Evolutionary conservation across 2,888 invertebrate species (phyloP), one percentile per base, ranked within the genome.

Genomic region (Myathropa florea): DNA sequence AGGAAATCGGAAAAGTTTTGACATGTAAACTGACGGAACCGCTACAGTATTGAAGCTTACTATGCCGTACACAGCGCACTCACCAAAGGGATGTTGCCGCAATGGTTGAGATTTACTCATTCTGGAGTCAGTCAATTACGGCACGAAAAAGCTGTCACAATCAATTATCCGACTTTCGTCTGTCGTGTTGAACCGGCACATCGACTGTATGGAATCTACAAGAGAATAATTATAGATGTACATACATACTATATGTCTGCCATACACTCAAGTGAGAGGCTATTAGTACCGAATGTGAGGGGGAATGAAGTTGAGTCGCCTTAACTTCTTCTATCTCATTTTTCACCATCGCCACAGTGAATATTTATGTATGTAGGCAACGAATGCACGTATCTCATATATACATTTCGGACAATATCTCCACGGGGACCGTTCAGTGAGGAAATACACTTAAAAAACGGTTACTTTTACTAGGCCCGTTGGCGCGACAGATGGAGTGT

Each of bases 111-210:
- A 33, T 59, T 57, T 55, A 26, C 30, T 59, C 23, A 68, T 70
- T 59, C n/a, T 63, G 46, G 64, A 83, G 72, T 78, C 72, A 83
- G 72, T 78, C 72, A 78, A 79, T 79, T 83, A 79, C 67, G 12
- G 12, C 63, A 79, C 60, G 73, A 63, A 79, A 83, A 53, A 83
- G 59, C 79, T 79, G 75, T 70, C 83, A 79, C 73, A 68, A 83
- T 83, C 70, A 83, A 70, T 84, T 84, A 76, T 81, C 46, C 26
- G 21, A 72, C 21, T 79, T 79, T 64, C 24, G 60, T 65, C 21
- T 71, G 63, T 65, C 12, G 36, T 67, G 30, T 61, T 65, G 7
- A 46, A 65, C 28, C 55, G 46, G 10, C 21, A 55, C 21, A 18
- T 36, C 4, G 9, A 30, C 10, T 64, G 26, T 61, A 67, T 60